These are phyloP conservation scores for Riparia riparia DNA, from an alignment of 2,113 vertebrate species.

Conservation along the genomic window DNA sequence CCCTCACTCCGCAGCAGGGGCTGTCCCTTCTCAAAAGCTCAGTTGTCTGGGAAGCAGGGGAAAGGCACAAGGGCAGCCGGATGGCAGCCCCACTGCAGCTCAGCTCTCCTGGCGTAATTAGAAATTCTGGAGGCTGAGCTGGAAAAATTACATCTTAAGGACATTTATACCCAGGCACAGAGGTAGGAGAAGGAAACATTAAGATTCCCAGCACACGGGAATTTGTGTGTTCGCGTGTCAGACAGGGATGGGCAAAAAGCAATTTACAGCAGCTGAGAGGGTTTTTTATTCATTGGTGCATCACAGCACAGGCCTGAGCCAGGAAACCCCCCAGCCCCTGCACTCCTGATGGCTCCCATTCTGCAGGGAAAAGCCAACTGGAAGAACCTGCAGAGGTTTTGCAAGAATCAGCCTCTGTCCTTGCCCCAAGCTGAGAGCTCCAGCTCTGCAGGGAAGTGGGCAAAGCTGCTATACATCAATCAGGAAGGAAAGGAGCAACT, in stretches of 20 bases:
- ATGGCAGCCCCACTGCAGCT: neutral
- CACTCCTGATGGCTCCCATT: neutral
- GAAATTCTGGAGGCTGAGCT: conserved; percentile 2
- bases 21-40: neutral
- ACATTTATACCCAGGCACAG: neutral
- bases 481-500: neutral
- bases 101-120: neutral
- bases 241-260: neutral
- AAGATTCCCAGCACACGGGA: conserved; percentile 37
- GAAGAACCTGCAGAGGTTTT: neutral
- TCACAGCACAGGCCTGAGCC: neutral
- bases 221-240: neutral
- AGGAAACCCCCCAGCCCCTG: neutral
- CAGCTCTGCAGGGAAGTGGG: neutral
- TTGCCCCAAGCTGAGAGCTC: neutral
- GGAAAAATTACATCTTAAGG: conserved; percentile 33
- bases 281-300: neutral
- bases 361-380: neutral
- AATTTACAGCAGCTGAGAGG: neutral
- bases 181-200: neutral
- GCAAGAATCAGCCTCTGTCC: neutral
- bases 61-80: neutral
- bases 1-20: neutral
- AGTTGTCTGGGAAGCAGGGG: conserved; percentile 13
- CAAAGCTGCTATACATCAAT: neutral